Base-by-base conservation (phyloP, 2,888 invertebrate species). In the Eristalis tenax region DNA sequence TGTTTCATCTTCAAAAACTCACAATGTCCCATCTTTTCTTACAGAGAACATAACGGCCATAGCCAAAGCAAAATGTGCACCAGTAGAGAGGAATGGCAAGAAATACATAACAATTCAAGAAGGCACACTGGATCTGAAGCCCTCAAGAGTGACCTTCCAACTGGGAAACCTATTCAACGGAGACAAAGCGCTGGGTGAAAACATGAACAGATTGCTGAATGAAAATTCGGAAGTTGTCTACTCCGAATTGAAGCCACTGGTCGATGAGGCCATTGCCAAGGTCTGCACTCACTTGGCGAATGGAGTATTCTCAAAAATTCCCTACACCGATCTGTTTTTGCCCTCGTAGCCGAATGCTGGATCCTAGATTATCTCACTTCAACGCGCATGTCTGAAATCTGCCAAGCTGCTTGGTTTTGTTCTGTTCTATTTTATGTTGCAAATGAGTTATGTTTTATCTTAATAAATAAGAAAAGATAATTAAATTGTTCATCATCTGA, bases 131-230 rank as follows among this genome's bases (percentile, higher is more conserved):
- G 32, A 32, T 4, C 43, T 74, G 13, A 23, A 74, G 63, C 43
- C 56, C 1, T 23, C 32, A 28, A 18, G 79, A 23, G 75, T 91
- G 22, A 77, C 88, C 35, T 63, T 90, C 8, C 35, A 90, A 66
- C 90, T 93, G 32, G 90, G 89, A 57, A 92, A 93, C 88, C 89
- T 93, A n/a, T 93, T 93, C 88, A 92, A 93, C 78, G 93, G 93
- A 0, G 91, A 93, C 80, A 92, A 91, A 89, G 89, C 90, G 70
- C 87, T 93, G 4, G 91, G 93, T 63, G 91, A 92, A 68, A 91
- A 90, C 56, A 92, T 91, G 90, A 93, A 93, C 88, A 66, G 64
- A 11, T 91, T 93, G 88, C 82, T 93, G 18, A 93, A 93, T 89
- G 92, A 61, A 61, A 61, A 61, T 13, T 61, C 32, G 61, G 4